phyloP scores from a whole-genome alignment of 2,888 invertebrate species.

The Tupiocoris notatus region DNA sequence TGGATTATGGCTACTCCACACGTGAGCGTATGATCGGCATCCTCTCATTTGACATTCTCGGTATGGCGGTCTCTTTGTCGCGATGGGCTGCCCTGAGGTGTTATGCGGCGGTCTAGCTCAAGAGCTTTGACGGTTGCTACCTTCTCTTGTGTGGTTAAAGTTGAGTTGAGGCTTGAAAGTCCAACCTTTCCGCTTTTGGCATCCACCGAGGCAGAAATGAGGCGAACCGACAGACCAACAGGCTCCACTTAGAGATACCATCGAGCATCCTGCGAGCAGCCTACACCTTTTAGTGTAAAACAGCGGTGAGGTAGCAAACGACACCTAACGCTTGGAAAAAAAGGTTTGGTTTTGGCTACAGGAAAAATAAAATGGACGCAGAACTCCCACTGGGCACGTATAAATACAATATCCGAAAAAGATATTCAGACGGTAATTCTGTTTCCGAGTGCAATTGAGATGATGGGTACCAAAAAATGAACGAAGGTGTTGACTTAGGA shows the following conservation, averaged over 20 bases:
- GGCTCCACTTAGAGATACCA: conserved; percentile 23
- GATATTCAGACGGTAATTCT: too few species aligned
- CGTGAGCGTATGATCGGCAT: not conserved
- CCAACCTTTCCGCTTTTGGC: not conserved
- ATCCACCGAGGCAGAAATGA: conserved; percentile 27
- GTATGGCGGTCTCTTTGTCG: not conserved
- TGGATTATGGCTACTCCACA: too few species aligned
- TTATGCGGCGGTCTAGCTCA: not conserved
- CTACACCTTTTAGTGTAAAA: not conserved
- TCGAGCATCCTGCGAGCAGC: not conserved
- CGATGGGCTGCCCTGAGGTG: not conserved
- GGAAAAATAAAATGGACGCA: too few species aligned
- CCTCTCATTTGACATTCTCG: not conserved
- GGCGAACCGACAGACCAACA: conserved; percentile 27
- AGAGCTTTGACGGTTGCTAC: not conserved
- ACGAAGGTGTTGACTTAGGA: too few species aligned
- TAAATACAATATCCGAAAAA: too few species aligned
- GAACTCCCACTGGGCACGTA: too few species aligned
- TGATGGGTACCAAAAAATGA: too few species aligned
- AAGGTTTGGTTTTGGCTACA: too few species aligned
- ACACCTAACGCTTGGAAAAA: too few species aligned
- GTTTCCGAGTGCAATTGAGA: too few species aligned
- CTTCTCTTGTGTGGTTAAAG: not conserved
- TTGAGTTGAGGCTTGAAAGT: not conserved
- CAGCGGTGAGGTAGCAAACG: too few species aligned